Evolutionary conservation across 2,113 vertebrate genomes (phyloP).

Genomic region (Petromus typicus): DNA sequence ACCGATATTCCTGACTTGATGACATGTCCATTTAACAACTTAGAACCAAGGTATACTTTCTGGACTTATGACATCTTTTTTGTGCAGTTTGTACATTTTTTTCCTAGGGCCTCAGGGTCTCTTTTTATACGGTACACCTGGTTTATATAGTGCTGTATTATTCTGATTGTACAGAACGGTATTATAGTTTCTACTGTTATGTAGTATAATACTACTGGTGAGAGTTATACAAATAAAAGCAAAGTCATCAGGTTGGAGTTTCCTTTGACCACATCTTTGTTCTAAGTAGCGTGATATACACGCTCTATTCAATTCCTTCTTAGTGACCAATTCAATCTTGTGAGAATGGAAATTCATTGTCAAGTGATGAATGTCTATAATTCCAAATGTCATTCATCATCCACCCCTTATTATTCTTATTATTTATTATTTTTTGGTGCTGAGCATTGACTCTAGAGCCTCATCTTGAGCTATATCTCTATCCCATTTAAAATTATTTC

Average conservation of each 20-base stretch:
- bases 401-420: background rate
- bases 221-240: background rate
- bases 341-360: background rate
- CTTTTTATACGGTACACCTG: background rate
- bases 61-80: background rate
- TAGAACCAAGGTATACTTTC: background rate
- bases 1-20: background rate
- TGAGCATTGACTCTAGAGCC: background rate
- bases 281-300: background rate
- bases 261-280: background rate
- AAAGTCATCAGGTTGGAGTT: background rate
- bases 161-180: background rate
- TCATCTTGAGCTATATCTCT: background rate
- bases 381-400: background rate
- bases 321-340: background rate
- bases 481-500: background rate
- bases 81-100: background rate
- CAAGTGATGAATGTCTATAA: background rate
- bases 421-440: background rate
- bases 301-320: background rate
- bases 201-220: background rate
- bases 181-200: background rate
- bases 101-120: background rate
- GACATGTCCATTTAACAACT: background rate
- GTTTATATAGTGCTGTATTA: background rate